Percentiles rank a stretch among this genome's conserved stretches.
Conservation (phyloP, 1,140 invertebrate genomes). For the Eriocheir sinensis region DNA sequence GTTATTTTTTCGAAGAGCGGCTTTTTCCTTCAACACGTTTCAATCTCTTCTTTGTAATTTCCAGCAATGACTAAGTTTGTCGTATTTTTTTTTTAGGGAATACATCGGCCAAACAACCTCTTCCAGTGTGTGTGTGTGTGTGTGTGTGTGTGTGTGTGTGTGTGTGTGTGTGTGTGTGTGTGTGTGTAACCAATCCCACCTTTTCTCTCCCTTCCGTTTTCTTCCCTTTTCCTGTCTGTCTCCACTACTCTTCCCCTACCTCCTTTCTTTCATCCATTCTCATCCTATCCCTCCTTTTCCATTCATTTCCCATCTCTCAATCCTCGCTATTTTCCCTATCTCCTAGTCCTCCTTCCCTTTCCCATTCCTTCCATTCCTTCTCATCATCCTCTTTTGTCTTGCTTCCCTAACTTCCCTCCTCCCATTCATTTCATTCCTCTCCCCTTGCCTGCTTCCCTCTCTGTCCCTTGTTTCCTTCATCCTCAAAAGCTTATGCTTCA, state of each 20-base stretch:
- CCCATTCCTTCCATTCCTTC: background rate
- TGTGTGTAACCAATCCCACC: too few relatives aligned
- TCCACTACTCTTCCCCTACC: background rate
- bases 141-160: background rate
- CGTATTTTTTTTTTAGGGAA: too few relatives aligned
- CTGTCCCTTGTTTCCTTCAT: background rate
- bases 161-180: background rate
- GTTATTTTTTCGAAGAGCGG: background rate
- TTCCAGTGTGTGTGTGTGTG: background rate
- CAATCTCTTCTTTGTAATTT: too few relatives aligned
- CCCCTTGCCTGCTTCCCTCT: background rate
- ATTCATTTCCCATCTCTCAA: too few relatives aligned
- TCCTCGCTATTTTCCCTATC: too few relatives aligned
- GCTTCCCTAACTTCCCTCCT: background rate
- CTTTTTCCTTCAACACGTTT: conserved; percentile 46
- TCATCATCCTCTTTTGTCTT: background rate
- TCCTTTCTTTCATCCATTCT: background rate
- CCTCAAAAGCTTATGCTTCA: background rate
- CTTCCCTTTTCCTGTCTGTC: background rate
- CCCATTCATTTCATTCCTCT: background rate
- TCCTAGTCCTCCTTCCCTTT: background rate
- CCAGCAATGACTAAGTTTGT: background rate
- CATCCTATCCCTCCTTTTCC: too few relatives aligned
- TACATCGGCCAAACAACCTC: background rate
- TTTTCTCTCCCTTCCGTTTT: too few relatives aligned